These are phyloP conservation scores for Yponomeuta cagnagella DNA, from an alignment of 2,888 invertebrate species.

Conservation along the genomic window DNA sequence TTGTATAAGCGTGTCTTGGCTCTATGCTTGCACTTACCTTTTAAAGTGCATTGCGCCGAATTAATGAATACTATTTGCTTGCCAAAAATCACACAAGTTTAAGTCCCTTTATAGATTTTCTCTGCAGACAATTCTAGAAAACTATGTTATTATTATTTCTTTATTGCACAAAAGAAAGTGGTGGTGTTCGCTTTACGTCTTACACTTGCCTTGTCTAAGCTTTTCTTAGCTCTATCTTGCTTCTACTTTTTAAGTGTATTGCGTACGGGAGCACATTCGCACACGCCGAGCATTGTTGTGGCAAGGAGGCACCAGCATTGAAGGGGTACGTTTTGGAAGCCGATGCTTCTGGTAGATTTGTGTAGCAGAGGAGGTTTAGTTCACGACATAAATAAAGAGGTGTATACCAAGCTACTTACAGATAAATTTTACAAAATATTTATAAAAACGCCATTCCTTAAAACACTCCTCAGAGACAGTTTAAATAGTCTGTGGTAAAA, in stretches of 20 bases:
- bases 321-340: conserved; percentile 44
- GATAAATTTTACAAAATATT: neutral
- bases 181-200: neutral
- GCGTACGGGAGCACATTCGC: conserved; percentile 56
- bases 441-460: too few species aligned
- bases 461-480: too few species aligned
- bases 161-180: too few species aligned
- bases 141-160: too few species aligned
- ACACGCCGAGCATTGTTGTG: conserved; percentile 65
- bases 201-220: conserved; percentile 24
- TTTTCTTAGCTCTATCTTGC: conserved; percentile 34
- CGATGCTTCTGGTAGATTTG: conserved; percentile 52
- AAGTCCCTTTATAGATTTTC: too few species aligned
- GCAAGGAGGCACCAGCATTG: conserved; percentile 40
- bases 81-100: too few species aligned
- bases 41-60: too few species aligned
- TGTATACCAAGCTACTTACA: neutral
- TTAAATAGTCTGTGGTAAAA: too few species aligned
- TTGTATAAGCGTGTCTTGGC: too few species aligned
- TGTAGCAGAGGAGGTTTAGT: conserved; percentile 25
- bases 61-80: too few species aligned
- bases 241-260: conserved; percentile 63
- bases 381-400: neutral
- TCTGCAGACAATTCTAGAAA: too few species aligned
- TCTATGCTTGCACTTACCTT: too few species aligned